Evolutionary conservation across 2,113 vertebrate species (phyloP).

Genomic region (Isichthys henryi): DNA sequence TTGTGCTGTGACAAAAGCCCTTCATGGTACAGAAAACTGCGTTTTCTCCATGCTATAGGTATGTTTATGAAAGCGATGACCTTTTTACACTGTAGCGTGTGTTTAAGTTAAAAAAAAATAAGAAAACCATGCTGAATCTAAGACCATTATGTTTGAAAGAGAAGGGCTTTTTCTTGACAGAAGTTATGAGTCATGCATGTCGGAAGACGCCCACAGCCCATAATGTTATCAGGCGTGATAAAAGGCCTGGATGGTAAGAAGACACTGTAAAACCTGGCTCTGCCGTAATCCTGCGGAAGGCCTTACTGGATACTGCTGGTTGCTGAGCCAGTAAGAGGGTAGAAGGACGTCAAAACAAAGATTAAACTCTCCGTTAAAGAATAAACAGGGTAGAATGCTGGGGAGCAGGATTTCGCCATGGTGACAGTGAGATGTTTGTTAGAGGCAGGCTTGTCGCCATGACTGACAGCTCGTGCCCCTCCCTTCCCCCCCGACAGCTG

Average conservation of each 20-base stretch:
- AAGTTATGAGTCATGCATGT: constrained; percentile 8
- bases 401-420: constrained; percentile 11
- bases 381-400: not conserved
- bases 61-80: not conserved
- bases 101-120: not conserved
- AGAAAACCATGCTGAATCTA: not conserved
- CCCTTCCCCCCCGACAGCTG: constrained; percentile 59
- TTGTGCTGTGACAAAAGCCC: not conserved
- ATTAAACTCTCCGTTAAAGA: not conserved
- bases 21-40: not conserved
- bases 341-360: not conserved
- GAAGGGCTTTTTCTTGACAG: not conserved
- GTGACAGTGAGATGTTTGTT: not conserved
- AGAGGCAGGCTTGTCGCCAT: not conserved
- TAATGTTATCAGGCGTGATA: not conserved
- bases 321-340: not conserved
- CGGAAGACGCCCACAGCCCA: not conserved
- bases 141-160: not conserved
- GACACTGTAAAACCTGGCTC: not conserved
- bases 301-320: not conserved
- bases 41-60: not conserved
- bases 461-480: constrained; percentile 22
- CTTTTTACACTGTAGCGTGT: not conserved
- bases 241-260: not conserved
- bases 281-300: not conserved